Base-by-base conservation (phyloP, 92 coral and sea anemone species). In the Ricordea florida region DNA sequence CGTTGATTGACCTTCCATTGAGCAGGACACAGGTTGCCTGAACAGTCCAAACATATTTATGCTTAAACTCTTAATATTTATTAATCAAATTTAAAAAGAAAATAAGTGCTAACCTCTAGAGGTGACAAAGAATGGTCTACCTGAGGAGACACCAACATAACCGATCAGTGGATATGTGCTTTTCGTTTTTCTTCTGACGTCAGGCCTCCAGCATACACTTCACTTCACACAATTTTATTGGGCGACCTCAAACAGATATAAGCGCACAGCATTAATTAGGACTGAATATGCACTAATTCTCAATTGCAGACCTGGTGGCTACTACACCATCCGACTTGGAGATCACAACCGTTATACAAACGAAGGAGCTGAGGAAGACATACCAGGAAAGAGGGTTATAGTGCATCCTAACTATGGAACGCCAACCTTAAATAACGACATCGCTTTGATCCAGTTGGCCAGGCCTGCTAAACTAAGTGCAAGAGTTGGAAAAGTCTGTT, bases 271-370 rank as follows among this genome's bases (percentile, higher is more conserved):
- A 3, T 11, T 20, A 5, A 41, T 10, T 10, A n/a, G 3, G 16
- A 1, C 47, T 0, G 3, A 11, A 3, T 41, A 41, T 41, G 53
- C 7, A 13, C 23, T 1, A 4, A 14, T 41, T 44, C 7, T 14
- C 11, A 17, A 18, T 40, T 42, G 11, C 23, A 81, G 86, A 29
- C 32, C 67, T 41, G 60, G 49, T 22, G 14, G 69, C 45, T 81
- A 49, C 48, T 81, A 81, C 48, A 61, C 86, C 2, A 62, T 71
- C 24, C 86, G 86, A 13, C 20, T 81, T 16, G 86, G 86, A 1
- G 86, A 81, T 1, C 38, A 20, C 22, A 69, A 81, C 27, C 80
- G 86, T 9, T 2, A 8, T 27, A 18, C 52, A 21, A 53, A 25
- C 22, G 86, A 81, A 50, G 46, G 58, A 25, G 51, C 51, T 6